Percentiles rank a stretch among this genome's conserved stretches.
Conservation (phyloP, 1,140 invertebrate genomes). For the Bactericera cockerelli region DNA sequence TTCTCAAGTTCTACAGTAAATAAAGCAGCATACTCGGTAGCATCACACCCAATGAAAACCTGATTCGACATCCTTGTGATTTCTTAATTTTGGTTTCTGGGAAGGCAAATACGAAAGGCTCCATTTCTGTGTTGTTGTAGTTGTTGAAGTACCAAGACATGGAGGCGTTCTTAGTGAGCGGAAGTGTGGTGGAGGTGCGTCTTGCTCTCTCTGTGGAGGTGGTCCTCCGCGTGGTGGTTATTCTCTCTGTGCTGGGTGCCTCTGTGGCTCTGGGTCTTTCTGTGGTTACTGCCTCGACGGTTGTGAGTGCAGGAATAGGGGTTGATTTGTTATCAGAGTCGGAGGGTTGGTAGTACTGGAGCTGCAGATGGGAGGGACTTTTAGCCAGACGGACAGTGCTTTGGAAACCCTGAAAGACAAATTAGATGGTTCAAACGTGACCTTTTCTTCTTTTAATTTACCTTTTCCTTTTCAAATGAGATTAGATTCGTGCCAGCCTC, state of each 20-base stretch:
- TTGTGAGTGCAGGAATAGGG: no score
- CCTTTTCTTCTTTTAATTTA: no score
- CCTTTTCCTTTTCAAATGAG: no score
- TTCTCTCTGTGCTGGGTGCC: conserved; percentile 14
- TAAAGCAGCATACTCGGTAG: neutral
- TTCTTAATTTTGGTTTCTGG: neutral
- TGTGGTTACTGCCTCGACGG: no score
- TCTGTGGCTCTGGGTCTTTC: conserved; percentile 12
- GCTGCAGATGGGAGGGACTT: conserved; percentile 15
- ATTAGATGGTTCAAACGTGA: no score
- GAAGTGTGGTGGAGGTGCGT: neutral
- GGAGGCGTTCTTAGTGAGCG: neutral
- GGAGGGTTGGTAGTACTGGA: neutral
- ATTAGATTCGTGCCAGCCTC: no score
- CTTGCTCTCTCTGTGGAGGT: neutral
- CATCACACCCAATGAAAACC: neutral
- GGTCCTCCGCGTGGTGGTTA: neutral
- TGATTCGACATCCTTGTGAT: neutral
- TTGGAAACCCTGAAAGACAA: conserved; percentile 4
- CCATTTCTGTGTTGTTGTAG: conserved; percentile 52
- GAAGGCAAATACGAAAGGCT: conserved; percentile 36
- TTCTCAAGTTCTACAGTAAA: no score
- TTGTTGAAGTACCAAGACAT: conserved; percentile 63
- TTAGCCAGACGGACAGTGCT: conserved; percentile 20
- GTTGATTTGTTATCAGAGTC: neutral